Conservation (phyloP, 2,113 vertebrate genomes). For the Ramphastos sulfuratus region DNA sequence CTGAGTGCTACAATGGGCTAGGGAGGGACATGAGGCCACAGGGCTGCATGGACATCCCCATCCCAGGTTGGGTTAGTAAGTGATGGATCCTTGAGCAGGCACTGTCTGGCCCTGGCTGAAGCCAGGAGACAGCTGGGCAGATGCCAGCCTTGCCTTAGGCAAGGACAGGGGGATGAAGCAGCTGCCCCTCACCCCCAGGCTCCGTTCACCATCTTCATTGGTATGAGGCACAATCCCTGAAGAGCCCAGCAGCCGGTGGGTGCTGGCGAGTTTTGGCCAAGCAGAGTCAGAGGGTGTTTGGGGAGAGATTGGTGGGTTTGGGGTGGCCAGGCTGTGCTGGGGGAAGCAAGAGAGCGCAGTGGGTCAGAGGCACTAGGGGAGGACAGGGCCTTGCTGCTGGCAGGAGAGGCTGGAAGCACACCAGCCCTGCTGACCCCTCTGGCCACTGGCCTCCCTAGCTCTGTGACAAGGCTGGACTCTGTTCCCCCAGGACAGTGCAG, state of each 20-base stretch:
- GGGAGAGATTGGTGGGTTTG: neutral
- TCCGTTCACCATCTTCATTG: neutral
- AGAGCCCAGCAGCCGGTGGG: neutral
- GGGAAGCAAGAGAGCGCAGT: accelerated
- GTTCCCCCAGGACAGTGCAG: neutral
- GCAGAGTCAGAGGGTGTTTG: neutral
- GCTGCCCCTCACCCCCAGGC: neutral
- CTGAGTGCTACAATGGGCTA: neutral
- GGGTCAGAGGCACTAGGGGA: neutral
- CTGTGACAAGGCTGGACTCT: neutral
- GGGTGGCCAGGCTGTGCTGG: neutral
- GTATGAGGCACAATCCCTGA: slow-evolving; percentile 15
- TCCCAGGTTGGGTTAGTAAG: neutral
- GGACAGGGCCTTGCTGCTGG: neutral
- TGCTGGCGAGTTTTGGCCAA: neutral
- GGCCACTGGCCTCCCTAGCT: neutral
- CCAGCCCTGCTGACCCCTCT: neutral
- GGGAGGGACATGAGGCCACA: neutral
- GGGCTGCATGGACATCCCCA: neutral
- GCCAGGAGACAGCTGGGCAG: neutral
- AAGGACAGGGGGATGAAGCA: accelerated
- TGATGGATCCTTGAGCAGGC: accelerated
- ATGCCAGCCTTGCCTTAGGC: too few species aligned
- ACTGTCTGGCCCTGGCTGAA: neutral
- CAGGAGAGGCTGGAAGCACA: neutral